Base-by-base conservation (phyloP, 2,113 vertebrate genomes). In the Psammodynastes pulverulentus region DNA sequence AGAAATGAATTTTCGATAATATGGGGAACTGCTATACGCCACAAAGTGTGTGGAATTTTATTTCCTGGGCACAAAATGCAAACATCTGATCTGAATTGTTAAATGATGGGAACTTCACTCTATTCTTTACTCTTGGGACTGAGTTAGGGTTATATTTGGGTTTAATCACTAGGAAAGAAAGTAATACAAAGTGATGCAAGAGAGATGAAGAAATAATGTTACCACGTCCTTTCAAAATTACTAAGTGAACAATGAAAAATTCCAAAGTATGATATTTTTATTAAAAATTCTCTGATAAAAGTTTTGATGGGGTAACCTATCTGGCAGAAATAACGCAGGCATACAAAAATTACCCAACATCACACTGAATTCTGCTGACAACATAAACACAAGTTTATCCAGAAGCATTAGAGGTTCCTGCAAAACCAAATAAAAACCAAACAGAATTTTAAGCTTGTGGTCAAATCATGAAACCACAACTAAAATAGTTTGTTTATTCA, bases 361-460 rank as follows among this genome's bases (percentile, higher is more conserved):
- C 95, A 93, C 4, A 0, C 86, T 95, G 94, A 95, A 95, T 96
- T 92, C 95, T 96, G 94, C 94, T 45, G 93, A 96, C 85, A 97
- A 96, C 95, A 95, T 97, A 97, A 97, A 98, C 97, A 96, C 95
- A 94, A 97, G 96, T 97, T 97, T 97, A 98, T 97, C 97, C 98
- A 98, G 97, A 97, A 98, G 98, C 98, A 97, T 98, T 98, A 97
- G 97, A 97, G 94, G 97, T 97, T 97, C 97, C 97, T 97, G 95
- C 95, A 97, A 97, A 92, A 89, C 88, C 87, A 92, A 86, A 84
- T 89, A 98, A 98, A 96, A 94, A 96, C 94, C 95, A 96, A 94
- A 97, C 94, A 94, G 96, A 96, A 97, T 97, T 98, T 97, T 97
- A 97, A 97, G 95, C 96, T 97, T 98, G 97, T 97, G 98, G 97